These are phyloP conservation scores for Octomys mimax DNA, from an alignment of 2,797 vertebrate genomes.

Conservation along the genomic window DNA sequence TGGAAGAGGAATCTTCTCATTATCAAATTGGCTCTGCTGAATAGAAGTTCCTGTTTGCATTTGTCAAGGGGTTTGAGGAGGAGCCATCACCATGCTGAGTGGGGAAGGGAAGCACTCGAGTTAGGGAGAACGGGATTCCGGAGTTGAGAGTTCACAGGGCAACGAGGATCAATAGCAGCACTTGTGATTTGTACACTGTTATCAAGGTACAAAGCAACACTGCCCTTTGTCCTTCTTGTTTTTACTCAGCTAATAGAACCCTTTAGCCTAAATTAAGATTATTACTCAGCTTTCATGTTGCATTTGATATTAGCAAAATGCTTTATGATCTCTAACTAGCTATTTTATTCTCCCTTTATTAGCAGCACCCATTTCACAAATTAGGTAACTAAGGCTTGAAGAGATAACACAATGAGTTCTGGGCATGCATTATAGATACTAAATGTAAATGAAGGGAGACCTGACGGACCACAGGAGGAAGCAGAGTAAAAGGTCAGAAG, in stretches of 20 bases:
- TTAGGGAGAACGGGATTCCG: conserved; percentile 72
- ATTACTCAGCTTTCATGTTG: conserved; percentile 76
- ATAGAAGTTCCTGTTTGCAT: conserved; percentile 67
- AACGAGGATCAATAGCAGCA: conserved; percentile 67
- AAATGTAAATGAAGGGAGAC: conserved; percentile 16
- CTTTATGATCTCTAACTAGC: conserved; percentile 80
- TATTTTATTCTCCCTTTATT: conserved; percentile 71
- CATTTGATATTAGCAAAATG: conserved; percentile 77
- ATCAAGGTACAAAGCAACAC: conserved; percentile 78
- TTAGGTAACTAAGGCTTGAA: conserved; percentile 42
- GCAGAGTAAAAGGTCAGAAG: not conserved
- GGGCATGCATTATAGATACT: not conserved
- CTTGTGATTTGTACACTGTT: conserved; percentile 74
- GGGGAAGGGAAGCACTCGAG: conserved; percentile 61
- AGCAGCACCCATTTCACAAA: conserved; percentile 61
- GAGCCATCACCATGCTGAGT: not conserved
- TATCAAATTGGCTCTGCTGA: conserved; percentile 36
- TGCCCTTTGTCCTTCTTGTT: conserved; percentile 82
- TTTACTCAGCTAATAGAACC: conserved; percentile 67
- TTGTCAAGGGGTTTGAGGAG: conserved; percentile 44
- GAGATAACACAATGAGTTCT: conserved; percentile 34
- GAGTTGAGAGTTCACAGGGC: conserved; percentile 77
- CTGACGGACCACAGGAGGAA: not conserved
- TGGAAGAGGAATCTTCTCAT: conserved; percentile 60
- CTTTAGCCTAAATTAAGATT: conserved; percentile 76